Percentiles rank a stretch among this genome's conserved stretches.
These are phyloP conservation scores for Neodiprion fabricii DNA, from an alignment of 1,140 invertebrate genomes.

Conservation along the genomic window DNA sequence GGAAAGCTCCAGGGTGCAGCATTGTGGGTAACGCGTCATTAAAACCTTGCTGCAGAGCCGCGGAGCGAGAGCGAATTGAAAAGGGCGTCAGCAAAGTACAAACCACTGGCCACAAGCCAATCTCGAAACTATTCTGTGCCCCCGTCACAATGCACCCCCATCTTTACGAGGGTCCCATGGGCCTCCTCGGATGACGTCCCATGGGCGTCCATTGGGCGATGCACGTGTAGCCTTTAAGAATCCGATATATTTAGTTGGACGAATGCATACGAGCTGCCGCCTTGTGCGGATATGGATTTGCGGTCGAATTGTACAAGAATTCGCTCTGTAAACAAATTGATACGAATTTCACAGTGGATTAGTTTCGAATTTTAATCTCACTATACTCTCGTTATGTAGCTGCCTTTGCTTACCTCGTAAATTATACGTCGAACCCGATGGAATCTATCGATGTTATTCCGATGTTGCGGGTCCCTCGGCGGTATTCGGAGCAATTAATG, in stretches of 20 bases:
- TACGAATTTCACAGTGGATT: background rate
- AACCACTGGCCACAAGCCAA: slow-evolving; percentile 34
- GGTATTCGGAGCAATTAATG: background rate
- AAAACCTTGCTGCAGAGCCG: slow-evolving; percentile 41
- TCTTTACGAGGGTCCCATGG: slow-evolving; percentile 38
- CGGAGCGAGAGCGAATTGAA: slow-evolving; percentile 41
- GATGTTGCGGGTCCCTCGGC: background rate
- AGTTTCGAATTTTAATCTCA: no score
- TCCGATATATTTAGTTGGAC: background rate
- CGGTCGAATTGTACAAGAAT: background rate
- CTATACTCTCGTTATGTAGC: no score
- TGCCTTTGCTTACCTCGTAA: background rate
- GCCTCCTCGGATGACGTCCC: slow-evolving; percentile 16
- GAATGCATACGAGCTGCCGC: background rate
- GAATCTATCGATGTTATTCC: background rate
- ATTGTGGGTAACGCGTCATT: slow-evolving; percentile 43
- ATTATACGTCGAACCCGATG: background rate
- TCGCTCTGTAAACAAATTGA: background rate
- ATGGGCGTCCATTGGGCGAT: background rate
- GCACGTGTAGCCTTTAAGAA: background rate
- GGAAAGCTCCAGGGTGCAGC: background rate
- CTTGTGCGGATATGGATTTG: background rate
- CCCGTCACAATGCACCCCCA: slow-evolving; percentile 44
- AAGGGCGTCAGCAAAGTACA: slow-evolving; percentile 31
- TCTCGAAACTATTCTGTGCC: slow-evolving; percentile 26